Evolutionary conservation across 1,140 invertebrate species (phyloP).

Genomic region (Psix sp.): DNA sequence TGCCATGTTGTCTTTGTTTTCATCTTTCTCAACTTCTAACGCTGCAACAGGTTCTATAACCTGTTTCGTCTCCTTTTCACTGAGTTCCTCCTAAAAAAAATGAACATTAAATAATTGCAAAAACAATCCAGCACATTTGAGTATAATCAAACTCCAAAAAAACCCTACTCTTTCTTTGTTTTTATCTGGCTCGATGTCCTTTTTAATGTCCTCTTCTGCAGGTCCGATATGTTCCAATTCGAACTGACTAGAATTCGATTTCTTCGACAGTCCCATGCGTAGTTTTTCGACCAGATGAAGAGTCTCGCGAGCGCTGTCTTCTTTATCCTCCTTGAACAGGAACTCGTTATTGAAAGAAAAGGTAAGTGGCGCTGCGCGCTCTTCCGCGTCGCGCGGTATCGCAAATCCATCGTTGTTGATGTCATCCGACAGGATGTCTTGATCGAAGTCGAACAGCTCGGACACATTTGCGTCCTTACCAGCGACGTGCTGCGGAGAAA

Average conservation of each 20-base stretch:
- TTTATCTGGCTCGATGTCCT: conserved; percentile 38
- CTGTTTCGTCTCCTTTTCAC: conserved; percentile 46
- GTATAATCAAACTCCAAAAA: too few relatives aligned
- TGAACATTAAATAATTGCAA: not conserved
- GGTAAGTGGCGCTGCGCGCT: conserved; percentile 78
- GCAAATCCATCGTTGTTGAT: conserved; percentile 81
- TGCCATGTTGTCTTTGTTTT: conserved; percentile 33
- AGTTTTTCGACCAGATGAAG: conserved; percentile 87
- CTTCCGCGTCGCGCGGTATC: conserved; percentile 80
- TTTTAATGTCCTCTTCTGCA: conserved; percentile 59
- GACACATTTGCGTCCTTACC: conserved; percentile 80
- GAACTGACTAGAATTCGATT: conserved; percentile 77
- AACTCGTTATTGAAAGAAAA: conserved; percentile 82
- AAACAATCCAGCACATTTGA: too few relatives aligned
- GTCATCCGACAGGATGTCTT: conserved; percentile 81
- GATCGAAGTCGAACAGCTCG: conserved; percentile 82
- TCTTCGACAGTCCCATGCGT: conserved; percentile 82
- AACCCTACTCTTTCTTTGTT: conserved; percentile 40
- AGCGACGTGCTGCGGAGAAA: conserved; percentile 81
- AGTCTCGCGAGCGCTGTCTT: conserved; percentile 85
- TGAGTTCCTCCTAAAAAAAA: conserved; percentile 27
- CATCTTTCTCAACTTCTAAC: conserved; percentile 35
- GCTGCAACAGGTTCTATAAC: conserved; percentile 14
- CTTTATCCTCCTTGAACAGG: conserved; percentile 87
- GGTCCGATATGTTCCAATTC: conserved; percentile 67